phyloP scores from a whole-genome alignment of 2,113 vertebrate genomes.

The Lasiurus cinereus region DNA sequence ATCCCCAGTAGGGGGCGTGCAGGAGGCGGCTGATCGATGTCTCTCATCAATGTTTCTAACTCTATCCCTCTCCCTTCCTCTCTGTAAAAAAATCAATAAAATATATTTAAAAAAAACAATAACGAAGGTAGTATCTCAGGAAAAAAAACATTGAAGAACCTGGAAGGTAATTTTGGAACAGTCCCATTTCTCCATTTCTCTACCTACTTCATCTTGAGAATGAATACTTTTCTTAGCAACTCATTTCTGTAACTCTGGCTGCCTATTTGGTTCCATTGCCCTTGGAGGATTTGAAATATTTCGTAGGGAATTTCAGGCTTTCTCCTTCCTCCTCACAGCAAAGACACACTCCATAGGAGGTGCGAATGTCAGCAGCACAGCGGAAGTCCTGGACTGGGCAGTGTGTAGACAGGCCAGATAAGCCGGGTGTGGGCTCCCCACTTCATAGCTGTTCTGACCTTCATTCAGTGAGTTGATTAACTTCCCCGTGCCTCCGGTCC shows the following conservation, averaged over 20 bases:
- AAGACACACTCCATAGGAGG: neutral
- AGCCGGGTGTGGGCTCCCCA: neutral
- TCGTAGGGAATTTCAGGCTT: neutral
- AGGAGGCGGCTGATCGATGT: no score
- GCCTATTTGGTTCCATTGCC: neutral
- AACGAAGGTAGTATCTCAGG: no score
- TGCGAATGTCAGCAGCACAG: neutral
- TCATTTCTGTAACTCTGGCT: neutral
- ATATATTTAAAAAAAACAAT: no score
- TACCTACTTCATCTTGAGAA: neutral
- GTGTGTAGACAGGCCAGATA: fast-evolving
- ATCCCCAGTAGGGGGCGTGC: no score
- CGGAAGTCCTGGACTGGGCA: neutral
- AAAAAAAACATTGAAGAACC: neutral
- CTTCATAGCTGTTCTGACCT: neutral
- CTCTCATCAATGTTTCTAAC: no score
- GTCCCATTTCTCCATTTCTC: neutral
- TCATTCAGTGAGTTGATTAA: neutral
- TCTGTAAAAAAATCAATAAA: neutral
- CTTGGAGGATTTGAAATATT: constrained; percentile 18
- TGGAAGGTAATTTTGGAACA: neutral
- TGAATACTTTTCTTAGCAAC: neutral
- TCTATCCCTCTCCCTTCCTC: no score
- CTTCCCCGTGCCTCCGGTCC: neutral
- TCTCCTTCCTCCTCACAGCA: constrained; percentile 1